Evolutionary conservation across 2,888 invertebrate species (phyloP).

Genomic region (Nycteola revayana): DNA sequence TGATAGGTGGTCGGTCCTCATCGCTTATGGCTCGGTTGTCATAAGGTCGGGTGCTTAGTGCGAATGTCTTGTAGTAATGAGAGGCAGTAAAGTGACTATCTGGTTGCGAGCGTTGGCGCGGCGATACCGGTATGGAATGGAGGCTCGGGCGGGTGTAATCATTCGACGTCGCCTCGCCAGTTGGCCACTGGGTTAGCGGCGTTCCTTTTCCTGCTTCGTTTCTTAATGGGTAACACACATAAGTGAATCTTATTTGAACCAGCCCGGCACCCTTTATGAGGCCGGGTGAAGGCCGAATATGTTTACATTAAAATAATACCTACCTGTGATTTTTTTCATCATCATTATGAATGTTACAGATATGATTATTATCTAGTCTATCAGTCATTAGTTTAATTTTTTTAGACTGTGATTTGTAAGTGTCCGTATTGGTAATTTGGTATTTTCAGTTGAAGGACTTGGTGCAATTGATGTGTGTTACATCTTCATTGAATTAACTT

Average conservation of each 20-base stretch:
- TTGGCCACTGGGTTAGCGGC: constrained; percentile 81
- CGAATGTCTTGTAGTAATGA: constrained; percentile 47
- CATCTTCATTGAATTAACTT: no score
- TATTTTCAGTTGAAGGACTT: no score
- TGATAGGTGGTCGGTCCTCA: constrained; percentile 55
- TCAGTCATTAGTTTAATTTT: no score
- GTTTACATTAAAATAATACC: no score
- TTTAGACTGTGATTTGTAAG: no score
- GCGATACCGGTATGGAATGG: constrained; percentile 72
- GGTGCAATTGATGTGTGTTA: no score
- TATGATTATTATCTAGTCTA: no score
- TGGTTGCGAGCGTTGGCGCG: constrained; percentile 59
- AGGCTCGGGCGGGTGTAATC: constrained; percentile 61
- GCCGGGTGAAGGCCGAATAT: constrained; percentile 4
- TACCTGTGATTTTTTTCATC: no score
- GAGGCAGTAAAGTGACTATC: constrained; percentile 41
- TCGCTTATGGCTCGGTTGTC: constrained; percentile 45
- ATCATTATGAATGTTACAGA: no score
- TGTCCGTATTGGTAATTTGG: no score
- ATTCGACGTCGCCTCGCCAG: constrained; percentile 67
- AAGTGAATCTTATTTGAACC: constrained; percentile 43
- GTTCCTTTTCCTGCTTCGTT: constrained; percentile 76
- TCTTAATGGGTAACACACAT: constrained; percentile 63
- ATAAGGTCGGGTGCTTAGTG: constrained; percentile 40
- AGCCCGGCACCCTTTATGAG: constrained; percentile 6